Evolutionary conservation across 2,888 invertebrate species (phyloP).

Genomic region (Coecobrya sp.): DNA sequence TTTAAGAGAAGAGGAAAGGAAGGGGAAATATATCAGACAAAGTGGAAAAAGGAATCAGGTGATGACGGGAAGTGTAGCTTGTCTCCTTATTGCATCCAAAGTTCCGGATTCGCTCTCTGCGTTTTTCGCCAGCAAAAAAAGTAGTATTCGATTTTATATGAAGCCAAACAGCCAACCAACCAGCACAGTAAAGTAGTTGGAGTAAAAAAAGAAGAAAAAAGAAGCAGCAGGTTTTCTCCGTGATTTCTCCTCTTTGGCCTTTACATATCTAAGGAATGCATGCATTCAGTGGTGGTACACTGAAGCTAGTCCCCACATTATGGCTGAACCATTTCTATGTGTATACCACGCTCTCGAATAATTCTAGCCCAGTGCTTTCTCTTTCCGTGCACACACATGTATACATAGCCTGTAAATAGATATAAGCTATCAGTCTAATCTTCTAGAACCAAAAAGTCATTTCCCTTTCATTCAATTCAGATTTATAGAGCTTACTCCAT

Average conservation of each 20-base stretch:
- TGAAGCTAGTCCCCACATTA: conserved; percentile 9
- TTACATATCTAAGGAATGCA: background rate
- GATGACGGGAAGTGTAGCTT: conserved; percentile 75
- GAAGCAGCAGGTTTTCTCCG: conserved; percentile 74
- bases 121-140: conserved; percentile 1
- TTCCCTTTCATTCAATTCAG: conserved; percentile 78
- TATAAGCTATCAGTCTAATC: conserved; percentile 71
- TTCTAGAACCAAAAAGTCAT: conserved; percentile 76
- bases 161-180: conserved; percentile 40
- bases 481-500: conserved; percentile 71
- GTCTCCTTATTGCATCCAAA: conserved; percentile 72
- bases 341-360: background rate
- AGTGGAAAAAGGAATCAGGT: conserved; percentile 74
- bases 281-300: background rate
- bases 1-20: conserved; percentile 2
- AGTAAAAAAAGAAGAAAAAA: conserved; percentile 19
- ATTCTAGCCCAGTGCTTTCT: background rate
- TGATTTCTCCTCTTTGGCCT: conserved; percentile 67
- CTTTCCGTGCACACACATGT: background rate
- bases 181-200: too few relatives aligned
- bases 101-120: conserved; percentile 55
- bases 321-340: conserved; percentile 22
- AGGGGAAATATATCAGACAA: conserved; percentile 69
- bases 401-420: background rate
- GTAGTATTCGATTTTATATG: conserved; percentile 26